Percentiles rank a stretch among this genome's conserved stretches.
phyloP scores from a whole-genome alignment of 2,888 invertebrate species.

The Amiota minor region DNA sequence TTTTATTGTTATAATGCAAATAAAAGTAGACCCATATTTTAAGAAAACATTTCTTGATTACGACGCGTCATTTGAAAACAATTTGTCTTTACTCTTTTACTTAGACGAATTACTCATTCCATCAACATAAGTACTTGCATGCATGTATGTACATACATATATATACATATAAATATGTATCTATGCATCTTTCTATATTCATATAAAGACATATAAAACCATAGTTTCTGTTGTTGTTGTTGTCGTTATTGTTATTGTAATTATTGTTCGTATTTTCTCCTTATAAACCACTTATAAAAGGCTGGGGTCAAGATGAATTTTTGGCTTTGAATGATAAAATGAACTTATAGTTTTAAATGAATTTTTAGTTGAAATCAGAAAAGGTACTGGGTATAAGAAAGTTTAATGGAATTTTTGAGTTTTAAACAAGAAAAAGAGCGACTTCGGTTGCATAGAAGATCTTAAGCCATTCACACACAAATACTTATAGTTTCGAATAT shows the following conservation, averaged over 20 bases:
- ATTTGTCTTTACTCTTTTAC: conserved; percentile 68
- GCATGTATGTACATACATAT: conserved; percentile 44
- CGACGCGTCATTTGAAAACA: conserved; percentile 64
- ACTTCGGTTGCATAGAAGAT: no score
- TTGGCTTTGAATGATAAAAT: conserved; percentile 45
- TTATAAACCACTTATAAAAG: conserved; percentile 43
- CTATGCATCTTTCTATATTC: no score
- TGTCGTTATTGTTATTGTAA: conserved; percentile 43
- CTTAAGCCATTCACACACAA: no score
- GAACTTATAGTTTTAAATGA: conserved; percentile 46
- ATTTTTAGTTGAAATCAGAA: conserved; percentile 41
- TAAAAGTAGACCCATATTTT: conserved; percentile 69
- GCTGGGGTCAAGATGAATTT: conserved; percentile 36
- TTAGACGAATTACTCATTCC: conserved; percentile 60
- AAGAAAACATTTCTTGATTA: conserved; percentile 67
- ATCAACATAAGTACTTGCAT: conserved; percentile 43
- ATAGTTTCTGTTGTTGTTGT: conserved; percentile 39
- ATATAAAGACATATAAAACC: no score
- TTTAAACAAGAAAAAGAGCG: conserved; percentile 36
- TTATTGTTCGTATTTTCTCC: conserved; percentile 63
- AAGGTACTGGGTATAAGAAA: conserved; percentile 37
- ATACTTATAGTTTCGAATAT: no score
- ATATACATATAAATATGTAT: no score
- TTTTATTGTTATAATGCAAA: conserved; percentile 66
- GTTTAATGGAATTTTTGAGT: conserved; percentile 25